These are phyloP conservation scores for Distichodus sexfasciatus DNA, from an alignment of 2,797 vertebrate genomes.

Conservation along the genomic window DNA sequence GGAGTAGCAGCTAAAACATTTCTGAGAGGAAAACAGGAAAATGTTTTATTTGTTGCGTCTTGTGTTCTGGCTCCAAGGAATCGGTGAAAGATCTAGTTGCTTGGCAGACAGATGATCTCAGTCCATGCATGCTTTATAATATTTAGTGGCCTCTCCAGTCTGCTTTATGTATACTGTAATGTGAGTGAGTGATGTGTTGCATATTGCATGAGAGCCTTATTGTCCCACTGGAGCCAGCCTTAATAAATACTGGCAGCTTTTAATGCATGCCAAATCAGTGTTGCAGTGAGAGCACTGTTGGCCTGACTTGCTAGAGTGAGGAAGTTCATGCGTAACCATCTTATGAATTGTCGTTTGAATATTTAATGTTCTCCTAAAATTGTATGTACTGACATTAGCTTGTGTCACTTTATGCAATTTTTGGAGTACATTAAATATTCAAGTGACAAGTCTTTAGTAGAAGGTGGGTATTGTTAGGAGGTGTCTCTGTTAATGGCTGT, in stretches of 20 bases:
- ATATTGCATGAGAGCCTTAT: slow-evolving; percentile 54
- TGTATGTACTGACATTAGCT: background rate
- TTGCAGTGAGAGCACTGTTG: slow-evolving; percentile 35
- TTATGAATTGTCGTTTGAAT: slow-evolving; percentile 33
- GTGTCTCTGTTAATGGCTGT: too few relatives aligned
- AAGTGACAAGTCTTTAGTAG: too few relatives aligned
- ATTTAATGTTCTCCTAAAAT: slow-evolving; percentile 18
- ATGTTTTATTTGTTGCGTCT: slow-evolving; percentile 7
- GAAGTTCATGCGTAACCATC: background rate
- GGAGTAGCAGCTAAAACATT: background rate
- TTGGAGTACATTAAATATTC: background rate
- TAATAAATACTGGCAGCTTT: slow-evolving; percentile 50
- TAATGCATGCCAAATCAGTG: slow-evolving; percentile 44
- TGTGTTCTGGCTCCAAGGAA: background rate
- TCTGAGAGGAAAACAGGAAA: background rate
- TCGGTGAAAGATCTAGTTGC: background rate
- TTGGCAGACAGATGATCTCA: slow-evolving; percentile 9
- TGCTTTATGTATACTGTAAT: slow-evolving; percentile 46
- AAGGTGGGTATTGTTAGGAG: too few relatives aligned
- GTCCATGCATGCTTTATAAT: slow-evolving; percentile 29
- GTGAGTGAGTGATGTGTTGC: slow-evolving; percentile 35
- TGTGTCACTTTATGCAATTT: background rate
- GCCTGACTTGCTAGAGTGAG: slow-evolving; percentile 4
- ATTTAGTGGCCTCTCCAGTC: slow-evolving; percentile 24
- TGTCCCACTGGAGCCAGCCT: slow-evolving; percentile 41